A percentile compares a stretch with the other conserved stretches of the same genome.
phyloP scores from a whole-genome alignment of 2,888 invertebrate species.

The Clepsis dumicolana region DNA sequence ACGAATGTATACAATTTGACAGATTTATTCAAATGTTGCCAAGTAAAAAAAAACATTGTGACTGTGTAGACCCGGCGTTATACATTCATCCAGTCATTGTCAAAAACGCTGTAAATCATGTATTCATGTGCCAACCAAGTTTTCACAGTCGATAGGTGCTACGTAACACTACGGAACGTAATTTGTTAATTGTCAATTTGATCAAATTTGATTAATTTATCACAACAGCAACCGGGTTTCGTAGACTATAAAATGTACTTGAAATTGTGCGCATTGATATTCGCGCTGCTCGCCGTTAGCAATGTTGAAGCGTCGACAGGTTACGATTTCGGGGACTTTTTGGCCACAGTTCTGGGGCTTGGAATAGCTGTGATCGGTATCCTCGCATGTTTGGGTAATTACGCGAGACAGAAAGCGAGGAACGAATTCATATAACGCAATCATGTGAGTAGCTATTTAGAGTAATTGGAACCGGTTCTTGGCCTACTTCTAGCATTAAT shows the following conservation, averaged over 20 bases:
- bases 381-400: slow-evolving; percentile 89
- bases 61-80: too few relatives aligned
- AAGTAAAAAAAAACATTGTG: not conserved
- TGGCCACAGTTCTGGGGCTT: slow-evolving; percentile 88
- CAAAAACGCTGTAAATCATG: not conserved
- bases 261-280: slow-evolving; percentile 67
- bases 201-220: not conserved
- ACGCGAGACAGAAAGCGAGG: slow-evolving; percentile 87
- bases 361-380: slow-evolving; percentile 87
- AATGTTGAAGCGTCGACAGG: slow-evolving; percentile 82
- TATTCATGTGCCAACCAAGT: not conserved
- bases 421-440: slow-evolving; percentile 77
- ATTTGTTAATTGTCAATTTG: not conserved
- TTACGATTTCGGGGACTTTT: slow-evolving; percentile 89
- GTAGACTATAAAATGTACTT: slow-evolving; percentile 66
- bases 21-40: slow-evolving; percentile 23
- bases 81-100: not conserved
- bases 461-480: slow-evolving; percentile 33
- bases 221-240: slow-evolving; percentile 1
- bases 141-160: not conserved
- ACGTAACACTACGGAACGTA: too few relatives aligned
- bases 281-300: slow-evolving; percentile 68
- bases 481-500: slow-evolving; percentile 25
- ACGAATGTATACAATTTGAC: slow-evolving; percentile 41
- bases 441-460: slow-evolving; percentile 55